phyloP scores from a whole-genome alignment of 2,888 invertebrate species.

The Alsophila aescularia region DNA sequence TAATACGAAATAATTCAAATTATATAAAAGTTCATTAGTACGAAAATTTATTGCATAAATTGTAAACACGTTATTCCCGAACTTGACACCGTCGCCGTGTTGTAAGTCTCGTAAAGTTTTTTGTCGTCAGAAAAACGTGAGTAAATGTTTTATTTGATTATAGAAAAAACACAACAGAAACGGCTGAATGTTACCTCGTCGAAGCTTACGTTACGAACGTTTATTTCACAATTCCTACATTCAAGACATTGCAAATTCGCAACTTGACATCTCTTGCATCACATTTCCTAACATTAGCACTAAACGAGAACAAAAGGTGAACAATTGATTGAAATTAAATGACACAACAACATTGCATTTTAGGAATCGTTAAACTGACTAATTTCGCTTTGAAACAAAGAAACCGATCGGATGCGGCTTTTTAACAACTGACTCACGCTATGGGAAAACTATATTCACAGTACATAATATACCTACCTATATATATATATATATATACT shows the following conservation, averaged over 20 bases:
- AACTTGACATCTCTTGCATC: slow-evolving; percentile 30
- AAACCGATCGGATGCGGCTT: slow-evolving; percentile 12
- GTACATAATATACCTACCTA: no score
- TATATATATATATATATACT: no score
- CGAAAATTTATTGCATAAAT: no score
- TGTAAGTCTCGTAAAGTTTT: no score
- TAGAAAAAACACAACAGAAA: background rate
- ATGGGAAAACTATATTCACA: no score
- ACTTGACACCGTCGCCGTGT: no score
- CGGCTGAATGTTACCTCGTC: background rate
- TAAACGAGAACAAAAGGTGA: slow-evolving; percentile 23
- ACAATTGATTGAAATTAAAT: slow-evolving; percentile 34
- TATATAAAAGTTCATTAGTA: no score
- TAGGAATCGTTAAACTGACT: slow-evolving; percentile 29
- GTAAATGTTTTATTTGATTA: background rate
- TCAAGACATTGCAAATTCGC: slow-evolving; percentile 12
- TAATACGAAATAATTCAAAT: no score
- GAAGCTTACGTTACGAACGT: background rate
- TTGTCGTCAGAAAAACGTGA: background rate
- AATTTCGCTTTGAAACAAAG: slow-evolving; percentile 28
- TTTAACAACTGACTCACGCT: slow-evolving; percentile 3
- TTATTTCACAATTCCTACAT: slow-evolving; percentile 12
- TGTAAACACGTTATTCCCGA: no score
- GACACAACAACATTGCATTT: slow-evolving; percentile 31
- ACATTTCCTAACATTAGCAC: slow-evolving; percentile 33